Percentiles rank a stretch among this genome's conserved stretches.
These are phyloP conservation scores for Thunnus thynnus DNA, from an alignment of 2,113 vertebrate genomes.

Conservation along the genomic window DNA sequence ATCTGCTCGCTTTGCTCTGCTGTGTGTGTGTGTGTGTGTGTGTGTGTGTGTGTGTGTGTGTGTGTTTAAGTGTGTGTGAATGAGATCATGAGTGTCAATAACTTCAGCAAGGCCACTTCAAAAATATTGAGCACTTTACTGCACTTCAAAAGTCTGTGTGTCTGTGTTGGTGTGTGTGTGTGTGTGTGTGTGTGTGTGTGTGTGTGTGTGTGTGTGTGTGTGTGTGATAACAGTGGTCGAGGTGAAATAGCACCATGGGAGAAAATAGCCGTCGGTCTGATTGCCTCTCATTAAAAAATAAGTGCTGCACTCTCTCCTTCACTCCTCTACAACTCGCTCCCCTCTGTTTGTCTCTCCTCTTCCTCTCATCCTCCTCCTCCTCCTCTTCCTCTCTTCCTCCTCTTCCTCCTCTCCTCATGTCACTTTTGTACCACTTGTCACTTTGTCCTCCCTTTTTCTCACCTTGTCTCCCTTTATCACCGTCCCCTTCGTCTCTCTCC, in stretches of 20 bases:
- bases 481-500: background rate
- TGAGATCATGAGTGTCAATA: slow-evolving; percentile 24
- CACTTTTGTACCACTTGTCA: background rate
- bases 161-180: slow-evolving; percentile 36
- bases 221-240: slow-evolving; percentile 28
- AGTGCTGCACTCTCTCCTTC: slow-evolving; percentile 55
- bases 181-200: slow-evolving; percentile 36
- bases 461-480: background rate
- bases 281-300: slow-evolving; percentile 69
- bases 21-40: background rate
- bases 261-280: slow-evolving; percentile 60
- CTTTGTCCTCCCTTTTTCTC: slow-evolving; percentile 4
- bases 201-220: slow-evolving; percentile 29
- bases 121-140: slow-evolving; percentile 23
- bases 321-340: background rate
- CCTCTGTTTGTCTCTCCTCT: background rate
- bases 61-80: background rate
- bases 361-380: slow-evolving; percentile 4
- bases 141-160: slow-evolving; percentile 28
- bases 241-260: slow-evolving; percentile 36
- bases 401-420: background rate
- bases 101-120: slow-evolving; percentile 16
- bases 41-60: slow-evolving; percentile 5
- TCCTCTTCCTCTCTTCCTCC: background rate
- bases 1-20: background rate